Conservation (phyloP, 2,113 vertebrate genomes). For the Ranitomeya variabilis region DNA sequence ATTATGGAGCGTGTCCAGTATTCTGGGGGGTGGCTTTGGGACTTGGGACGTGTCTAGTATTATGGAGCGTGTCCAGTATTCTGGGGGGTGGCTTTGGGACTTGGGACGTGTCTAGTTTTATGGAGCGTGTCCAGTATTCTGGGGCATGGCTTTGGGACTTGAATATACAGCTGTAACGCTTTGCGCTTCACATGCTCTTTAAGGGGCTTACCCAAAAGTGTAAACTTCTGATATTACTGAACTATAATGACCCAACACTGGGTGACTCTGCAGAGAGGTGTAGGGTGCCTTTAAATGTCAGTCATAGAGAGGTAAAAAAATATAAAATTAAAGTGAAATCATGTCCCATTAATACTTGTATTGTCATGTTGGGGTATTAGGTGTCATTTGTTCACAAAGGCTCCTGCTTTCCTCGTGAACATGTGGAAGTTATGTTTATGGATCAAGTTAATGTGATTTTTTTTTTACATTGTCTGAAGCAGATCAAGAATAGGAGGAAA, state of each 20-base stretch:
- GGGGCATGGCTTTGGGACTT: too few species aligned
- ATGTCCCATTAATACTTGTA: neutral
- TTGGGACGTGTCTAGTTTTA: too few species aligned
- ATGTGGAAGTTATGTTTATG: slow-evolving; percentile 51
- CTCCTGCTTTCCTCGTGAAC: slow-evolving; percentile 8
- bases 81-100: too few species aligned
- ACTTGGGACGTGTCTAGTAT: too few species aligned
- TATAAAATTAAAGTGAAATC: neutral
- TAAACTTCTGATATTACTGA: neutral
- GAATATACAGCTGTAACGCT: too few species aligned
- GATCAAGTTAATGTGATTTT: slow-evolving; percentile 39
- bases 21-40: too few species aligned
- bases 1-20: too few species aligned
- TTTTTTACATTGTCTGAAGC: slow-evolving; percentile 37
- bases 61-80: too few species aligned
- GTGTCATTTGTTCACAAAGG: slow-evolving; percentile 7
- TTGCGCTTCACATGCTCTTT: too few species aligned
- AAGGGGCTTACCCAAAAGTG: too few species aligned
- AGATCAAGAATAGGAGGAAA: slow-evolving; percentile 50
- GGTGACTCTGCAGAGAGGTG: too few species aligned
- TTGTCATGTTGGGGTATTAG: neutral
- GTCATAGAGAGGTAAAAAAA: neutral
- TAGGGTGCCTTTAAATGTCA: neutral
- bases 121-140: too few species aligned
- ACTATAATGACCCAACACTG: neutral